Evolutionary conservation across 2,888 invertebrate species (phyloP).

Genomic region (Tipula vernalis): DNA sequence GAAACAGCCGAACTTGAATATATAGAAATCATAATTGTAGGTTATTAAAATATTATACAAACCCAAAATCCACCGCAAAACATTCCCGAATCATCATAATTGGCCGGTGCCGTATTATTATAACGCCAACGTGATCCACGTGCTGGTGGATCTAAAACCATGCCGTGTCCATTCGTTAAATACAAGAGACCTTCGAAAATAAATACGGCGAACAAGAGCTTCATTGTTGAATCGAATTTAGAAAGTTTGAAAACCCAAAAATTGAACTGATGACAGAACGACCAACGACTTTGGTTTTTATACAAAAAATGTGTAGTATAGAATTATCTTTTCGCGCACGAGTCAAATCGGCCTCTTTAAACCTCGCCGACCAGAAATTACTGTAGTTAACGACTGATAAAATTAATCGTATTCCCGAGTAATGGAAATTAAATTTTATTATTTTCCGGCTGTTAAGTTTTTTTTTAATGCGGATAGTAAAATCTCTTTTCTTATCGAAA

Average conservation of each 20-base stretch:
- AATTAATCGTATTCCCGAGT: not conserved
- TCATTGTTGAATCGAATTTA: not conserved
- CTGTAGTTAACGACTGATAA: not conserved
- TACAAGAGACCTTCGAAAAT: not conserved
- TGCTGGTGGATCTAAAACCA: slow-evolving; percentile 39
- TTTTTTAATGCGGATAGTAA: not conserved
- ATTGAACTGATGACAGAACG: not conserved
- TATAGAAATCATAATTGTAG: not conserved
- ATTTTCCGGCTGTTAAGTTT: not conserved
- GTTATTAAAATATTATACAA: not conserved
- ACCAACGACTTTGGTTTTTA: not conserved
- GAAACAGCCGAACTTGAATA: not conserved
- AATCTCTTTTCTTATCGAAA: not conserved
- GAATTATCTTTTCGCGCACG: not conserved
- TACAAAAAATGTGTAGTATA: not conserved
- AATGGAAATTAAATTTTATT: not conserved
- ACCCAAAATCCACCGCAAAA: slow-evolving; percentile 42
- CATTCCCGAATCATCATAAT: slow-evolving; percentile 41
- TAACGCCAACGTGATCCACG: slow-evolving; percentile 42
- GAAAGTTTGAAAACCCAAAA: not conserved
- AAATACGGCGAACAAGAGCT: not conserved
- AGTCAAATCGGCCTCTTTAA: not conserved
- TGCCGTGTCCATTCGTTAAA: slow-evolving; percentile 36
- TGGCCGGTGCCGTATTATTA: slow-evolving; percentile 34
- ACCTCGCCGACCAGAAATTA: not conserved